These are phyloP conservation scores for Hypercompe scribonia DNA, from an alignment of 2,888 invertebrate species.

Conservation along the genomic window DNA sequence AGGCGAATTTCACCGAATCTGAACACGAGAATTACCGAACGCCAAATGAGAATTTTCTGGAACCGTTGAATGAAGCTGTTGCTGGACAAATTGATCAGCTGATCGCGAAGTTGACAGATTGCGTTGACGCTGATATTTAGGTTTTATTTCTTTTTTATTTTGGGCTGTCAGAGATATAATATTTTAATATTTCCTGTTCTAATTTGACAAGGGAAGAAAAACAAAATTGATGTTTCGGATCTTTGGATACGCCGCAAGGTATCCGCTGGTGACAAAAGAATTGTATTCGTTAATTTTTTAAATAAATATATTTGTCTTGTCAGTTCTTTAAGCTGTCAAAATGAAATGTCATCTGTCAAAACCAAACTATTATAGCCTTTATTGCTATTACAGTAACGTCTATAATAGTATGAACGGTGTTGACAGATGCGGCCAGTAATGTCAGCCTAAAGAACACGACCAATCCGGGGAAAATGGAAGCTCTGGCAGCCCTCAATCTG, in stretches of 20 bases:
- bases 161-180: constrained; percentile 11
- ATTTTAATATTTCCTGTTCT: background rate
- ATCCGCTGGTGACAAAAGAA: too few species aligned
- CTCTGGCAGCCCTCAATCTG: constrained; percentile 55
- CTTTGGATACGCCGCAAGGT: background rate
- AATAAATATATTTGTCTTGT: too few species aligned
- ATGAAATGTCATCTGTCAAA: constrained; percentile 17
- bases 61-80: constrained; percentile 74
- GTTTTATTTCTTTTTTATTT: constrained; percentile 38
- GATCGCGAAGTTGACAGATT: constrained; percentile 75
- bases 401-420: constrained; percentile 47
- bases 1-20: constrained; percentile 66
- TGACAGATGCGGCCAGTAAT: constrained; percentile 53
- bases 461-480: constrained; percentile 55
- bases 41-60: constrained; percentile 73
- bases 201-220: background rate
- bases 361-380: constrained; percentile 23
- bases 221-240: background rate
- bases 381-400: constrained; percentile 19
- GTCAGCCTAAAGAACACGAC: constrained; percentile 40
- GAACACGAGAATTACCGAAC: constrained; percentile 75
- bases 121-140: constrained; percentile 64
- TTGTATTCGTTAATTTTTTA: too few species aligned
- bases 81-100: constrained; percentile 78
- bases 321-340: background rate